These are phyloP conservation scores for Dione vanillae DNA, from an alignment of 2,888 invertebrate species.

Conservation along the genomic window DNA sequence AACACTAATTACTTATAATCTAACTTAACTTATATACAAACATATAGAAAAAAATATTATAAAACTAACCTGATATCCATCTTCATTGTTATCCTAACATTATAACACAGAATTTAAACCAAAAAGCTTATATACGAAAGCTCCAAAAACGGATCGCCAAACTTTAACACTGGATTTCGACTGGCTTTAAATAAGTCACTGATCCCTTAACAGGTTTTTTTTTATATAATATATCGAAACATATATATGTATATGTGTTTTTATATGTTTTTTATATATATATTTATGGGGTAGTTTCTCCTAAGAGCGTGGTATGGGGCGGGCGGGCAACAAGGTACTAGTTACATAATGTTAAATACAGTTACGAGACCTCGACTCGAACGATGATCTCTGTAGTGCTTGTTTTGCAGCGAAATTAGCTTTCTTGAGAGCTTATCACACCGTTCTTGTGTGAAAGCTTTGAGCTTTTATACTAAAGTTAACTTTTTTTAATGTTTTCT, in stretches of 20 bases:
- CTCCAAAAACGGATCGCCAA: neutral
- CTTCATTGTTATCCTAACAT: neutral
- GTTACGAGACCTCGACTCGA: constrained; percentile 80
- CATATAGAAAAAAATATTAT: too few species aligned
- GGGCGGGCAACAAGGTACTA: constrained; percentile 74
- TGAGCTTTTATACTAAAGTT: neutral
- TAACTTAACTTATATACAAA: too few species aligned
- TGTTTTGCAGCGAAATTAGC: constrained; percentile 80
- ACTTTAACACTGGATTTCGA: constrained; percentile 8
- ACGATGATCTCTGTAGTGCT: constrained; percentile 80
- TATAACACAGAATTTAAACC: neutral
- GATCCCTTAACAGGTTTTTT: constrained; percentile 30
- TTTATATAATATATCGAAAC: neutral
- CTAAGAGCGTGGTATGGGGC: constrained; percentile 60
- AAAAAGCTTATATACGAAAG: neutral
- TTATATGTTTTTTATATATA: constrained; percentile 30
- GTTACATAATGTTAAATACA: constrained; percentile 81
- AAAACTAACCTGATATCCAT: constrained; percentile 22
- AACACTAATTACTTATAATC: too few species aligned
- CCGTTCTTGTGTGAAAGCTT: constrained; percentile 49
- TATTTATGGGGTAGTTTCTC: constrained; percentile 39
- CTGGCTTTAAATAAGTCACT: constrained; percentile 32
- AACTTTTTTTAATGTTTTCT: too few species aligned
- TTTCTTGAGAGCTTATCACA: constrained; percentile 69
- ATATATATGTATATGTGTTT: constrained; percentile 8